Conservation (phyloP, 2,797 vertebrate species). For the Clarias platycephalus region DNA sequence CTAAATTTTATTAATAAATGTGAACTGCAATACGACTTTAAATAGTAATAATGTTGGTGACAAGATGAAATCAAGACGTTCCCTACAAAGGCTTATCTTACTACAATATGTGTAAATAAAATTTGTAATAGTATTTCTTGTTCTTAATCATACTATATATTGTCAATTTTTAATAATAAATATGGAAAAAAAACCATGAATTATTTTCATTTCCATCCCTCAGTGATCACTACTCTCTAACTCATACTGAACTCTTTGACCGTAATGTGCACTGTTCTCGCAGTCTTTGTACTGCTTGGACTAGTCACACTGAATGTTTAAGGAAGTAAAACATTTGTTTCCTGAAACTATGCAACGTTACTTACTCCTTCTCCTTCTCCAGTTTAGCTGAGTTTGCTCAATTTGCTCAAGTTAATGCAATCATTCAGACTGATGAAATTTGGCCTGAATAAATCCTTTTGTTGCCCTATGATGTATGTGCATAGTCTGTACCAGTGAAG, state of each 20-base stretch:
- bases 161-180: neutral
- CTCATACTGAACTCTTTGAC: neutral
- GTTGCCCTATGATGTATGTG: neutral
- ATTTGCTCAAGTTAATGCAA: neutral
- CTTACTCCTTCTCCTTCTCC: neutral
- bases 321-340: constrained; percentile 20
- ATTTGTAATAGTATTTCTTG: neutral
- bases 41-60: constrained; percentile 63
- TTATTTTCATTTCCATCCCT: neutral
- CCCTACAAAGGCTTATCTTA: constrained; percentile 37
- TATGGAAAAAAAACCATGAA: neutral
- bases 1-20: constrained; percentile 62
- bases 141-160: constrained; percentile 6
- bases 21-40: constrained; percentile 30
- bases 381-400: constrained; percentile 12
- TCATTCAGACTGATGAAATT: neutral
- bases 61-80: constrained; percentile 46
- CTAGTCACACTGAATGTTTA: neutral
- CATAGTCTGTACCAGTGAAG: neutral
- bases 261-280: neutral
- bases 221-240: neutral
- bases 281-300: neutral
- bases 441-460: neutral
- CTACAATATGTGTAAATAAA: constrained; percentile 33
- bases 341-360: constrained; percentile 2